Percentiles rank a stretch among this genome's conserved stretches.
phyloP scores from a whole-genome alignment of 2,113 vertebrate genomes.

The Embiotoca jacksoni region DNA sequence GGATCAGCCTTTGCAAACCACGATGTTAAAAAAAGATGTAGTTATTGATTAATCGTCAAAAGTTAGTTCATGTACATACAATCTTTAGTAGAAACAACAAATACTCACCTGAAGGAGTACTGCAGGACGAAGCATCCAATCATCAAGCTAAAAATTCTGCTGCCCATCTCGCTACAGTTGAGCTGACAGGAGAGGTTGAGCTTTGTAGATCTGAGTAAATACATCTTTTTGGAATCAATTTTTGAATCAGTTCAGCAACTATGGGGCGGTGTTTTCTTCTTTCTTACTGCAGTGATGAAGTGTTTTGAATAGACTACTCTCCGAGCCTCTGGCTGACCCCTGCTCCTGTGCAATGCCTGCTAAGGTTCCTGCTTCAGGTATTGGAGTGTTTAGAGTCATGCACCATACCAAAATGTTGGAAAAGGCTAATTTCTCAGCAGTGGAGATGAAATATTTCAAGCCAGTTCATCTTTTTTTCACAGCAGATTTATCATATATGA shows the following conservation, averaged over 20 bases:
- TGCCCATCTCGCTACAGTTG: neutral
- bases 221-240: conserved; percentile 39
- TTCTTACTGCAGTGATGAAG: conserved; percentile 11
- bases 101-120: neutral
- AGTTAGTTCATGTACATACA: neutral
- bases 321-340: conserved; percentile 7
- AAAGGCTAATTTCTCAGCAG: neutral
- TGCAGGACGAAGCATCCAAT: conserved; percentile 24
- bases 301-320: neutral
- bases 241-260: conserved; percentile 29
- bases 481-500: neutral
- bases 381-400: neutral
- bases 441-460: neutral
- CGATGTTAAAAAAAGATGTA: neutral
- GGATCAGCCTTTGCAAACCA: neutral
- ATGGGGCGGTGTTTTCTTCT: neutral
- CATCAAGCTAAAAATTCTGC: conserved; percentile 19
- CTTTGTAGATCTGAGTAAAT: conserved; percentile 19
- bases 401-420: neutral
- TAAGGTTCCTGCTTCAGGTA: neutral
- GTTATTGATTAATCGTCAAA: conserved; percentile 3
- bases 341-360: neutral
- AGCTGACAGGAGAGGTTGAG: conserved; percentile 25
- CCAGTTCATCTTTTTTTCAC: neutral
- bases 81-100: neutral